Conservation (phyloP, 2,797 vertebrate species). For the Chaetophractus vellerosus region DNA sequence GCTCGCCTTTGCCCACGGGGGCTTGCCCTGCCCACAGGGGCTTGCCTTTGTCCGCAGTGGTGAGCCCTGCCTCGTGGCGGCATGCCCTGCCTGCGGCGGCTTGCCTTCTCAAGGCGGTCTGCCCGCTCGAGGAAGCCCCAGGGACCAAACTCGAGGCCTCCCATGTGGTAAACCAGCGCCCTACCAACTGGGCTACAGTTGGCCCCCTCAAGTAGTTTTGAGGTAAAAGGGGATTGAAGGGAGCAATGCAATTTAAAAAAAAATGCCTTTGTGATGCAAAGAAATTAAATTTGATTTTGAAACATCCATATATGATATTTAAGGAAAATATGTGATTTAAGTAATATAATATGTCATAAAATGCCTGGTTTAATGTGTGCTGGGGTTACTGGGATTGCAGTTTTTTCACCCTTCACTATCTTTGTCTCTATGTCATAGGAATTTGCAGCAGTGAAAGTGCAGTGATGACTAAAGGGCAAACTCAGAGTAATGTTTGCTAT, state of each 20-base stretch:
- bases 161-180: no score
- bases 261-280: neutral
- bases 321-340: neutral
- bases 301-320: neutral
- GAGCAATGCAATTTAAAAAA: neutral
- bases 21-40: no score
- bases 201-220: neutral
- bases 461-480: neutral
- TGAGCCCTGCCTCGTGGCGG: no score
- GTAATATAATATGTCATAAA: neutral
- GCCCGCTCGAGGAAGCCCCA: no score
- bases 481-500: neutral
- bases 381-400: neutral
- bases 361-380: neutral
- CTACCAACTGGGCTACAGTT: no score
- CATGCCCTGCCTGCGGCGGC: no score
- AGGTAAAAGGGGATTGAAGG: neutral
- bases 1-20: no score
- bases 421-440: neutral
- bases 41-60: no score
- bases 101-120: no score
- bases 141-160: no score
- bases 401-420: neutral
- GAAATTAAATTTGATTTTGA: neutral
- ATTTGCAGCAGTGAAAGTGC: neutral